Evolutionary conservation across 2,113 vertebrate species (phyloP).

Genomic region (Brachyhypopomus occidentalis): DNA sequence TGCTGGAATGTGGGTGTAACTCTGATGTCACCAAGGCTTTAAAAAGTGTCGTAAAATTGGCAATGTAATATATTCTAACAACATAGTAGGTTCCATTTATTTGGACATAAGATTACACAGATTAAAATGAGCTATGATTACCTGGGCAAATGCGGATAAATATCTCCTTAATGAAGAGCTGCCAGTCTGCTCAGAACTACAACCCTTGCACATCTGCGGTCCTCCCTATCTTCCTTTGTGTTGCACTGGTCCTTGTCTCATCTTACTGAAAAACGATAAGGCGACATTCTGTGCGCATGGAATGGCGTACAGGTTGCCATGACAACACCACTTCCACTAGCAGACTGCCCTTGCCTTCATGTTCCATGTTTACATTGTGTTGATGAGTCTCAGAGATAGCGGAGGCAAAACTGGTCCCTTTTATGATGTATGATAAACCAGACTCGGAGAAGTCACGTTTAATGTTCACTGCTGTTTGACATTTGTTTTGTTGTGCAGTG

Average conservation of each 20-base stretch:
- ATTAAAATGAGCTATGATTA: slow-evolving; percentile 3
- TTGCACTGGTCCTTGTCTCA: slow-evolving; percentile 10
- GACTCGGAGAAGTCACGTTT: neutral
- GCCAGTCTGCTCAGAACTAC: neutral
- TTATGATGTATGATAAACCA: neutral
- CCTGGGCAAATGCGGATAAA: neutral
- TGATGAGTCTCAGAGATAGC: neutral
- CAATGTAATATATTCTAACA: no score
- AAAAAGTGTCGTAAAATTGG: neutral
- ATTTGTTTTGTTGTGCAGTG: no score
- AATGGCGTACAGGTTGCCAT: slow-evolving; percentile 43
- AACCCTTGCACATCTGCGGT: neutral
- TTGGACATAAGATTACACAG: neutral
- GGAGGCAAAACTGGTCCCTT: neutral
- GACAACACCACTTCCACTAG: slow-evolving; percentile 15
- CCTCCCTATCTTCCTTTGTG: neutral
- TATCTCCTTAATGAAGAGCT: neutral
- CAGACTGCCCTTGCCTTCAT: neutral
- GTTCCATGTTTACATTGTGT: neutral
- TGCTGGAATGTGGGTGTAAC: neutral
- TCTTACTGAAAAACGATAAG: slow-evolving; percentile 39
- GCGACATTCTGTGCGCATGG: neutral
- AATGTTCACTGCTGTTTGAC: neutral
- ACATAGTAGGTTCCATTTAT: no score
- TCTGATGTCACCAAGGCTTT: neutral